phyloP scores from a whole-genome alignment of 2,797 vertebrate species.

The Pantherophis vulpinus region DNA sequence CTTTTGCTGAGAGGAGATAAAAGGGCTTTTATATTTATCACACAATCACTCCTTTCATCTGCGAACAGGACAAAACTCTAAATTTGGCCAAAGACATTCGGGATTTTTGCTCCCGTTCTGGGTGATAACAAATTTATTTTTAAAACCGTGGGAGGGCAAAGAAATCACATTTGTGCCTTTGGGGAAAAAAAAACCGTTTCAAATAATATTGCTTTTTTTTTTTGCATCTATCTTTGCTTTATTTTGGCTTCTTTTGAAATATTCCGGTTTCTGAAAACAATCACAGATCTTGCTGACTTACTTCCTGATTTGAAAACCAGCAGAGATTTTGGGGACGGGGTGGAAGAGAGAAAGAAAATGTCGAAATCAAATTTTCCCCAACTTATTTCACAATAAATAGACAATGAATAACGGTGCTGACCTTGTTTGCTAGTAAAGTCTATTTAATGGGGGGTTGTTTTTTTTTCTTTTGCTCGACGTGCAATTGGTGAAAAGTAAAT shows the following conservation, averaged over 20 bases:
- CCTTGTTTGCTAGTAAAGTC: background rate
- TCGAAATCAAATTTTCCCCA: background rate
- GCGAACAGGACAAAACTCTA: background rate
- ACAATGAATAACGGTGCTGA: background rate
- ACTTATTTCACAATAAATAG: background rate
- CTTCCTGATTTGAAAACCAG: background rate
- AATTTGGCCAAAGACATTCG: background rate
- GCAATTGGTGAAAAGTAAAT: background rate
- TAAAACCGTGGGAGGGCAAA: background rate
- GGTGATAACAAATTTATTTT: background rate
- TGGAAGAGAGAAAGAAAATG: background rate
- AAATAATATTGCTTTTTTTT: background rate
- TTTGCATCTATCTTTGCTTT: background rate
- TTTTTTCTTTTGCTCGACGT: background rate
- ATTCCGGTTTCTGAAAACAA: background rate
- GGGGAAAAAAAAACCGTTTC: too few relatives aligned
- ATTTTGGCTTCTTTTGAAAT: background rate
- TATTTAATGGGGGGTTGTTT: background rate
- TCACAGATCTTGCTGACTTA: background rate
- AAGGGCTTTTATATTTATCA: background rate
- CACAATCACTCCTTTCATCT: background rate
- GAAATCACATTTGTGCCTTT: background rate
- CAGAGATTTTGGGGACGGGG: background rate
- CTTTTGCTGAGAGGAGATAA: background rate
- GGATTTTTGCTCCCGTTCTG: background rate